A percentile compares a stretch with the other conserved stretches of the same genome.
These are phyloP conservation scores for Ammodramus savannarum DNA, from an alignment of 2,113 vertebrate genomes.

Conservation along the genomic window DNA sequence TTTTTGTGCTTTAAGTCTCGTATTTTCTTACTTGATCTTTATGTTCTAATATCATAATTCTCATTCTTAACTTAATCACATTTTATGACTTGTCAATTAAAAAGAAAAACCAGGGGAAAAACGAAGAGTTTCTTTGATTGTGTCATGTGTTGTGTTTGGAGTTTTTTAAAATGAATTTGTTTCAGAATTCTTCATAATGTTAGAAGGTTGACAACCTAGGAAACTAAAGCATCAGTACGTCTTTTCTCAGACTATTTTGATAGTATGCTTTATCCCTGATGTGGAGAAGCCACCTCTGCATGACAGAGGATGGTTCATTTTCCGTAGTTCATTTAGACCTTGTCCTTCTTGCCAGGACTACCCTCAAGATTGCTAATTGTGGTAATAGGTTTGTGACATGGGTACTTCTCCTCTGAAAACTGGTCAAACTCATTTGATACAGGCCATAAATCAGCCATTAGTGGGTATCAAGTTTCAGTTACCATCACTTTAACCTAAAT, in stretches of 20 bases:
- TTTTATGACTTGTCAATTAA: neutral
- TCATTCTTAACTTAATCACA: neutral
- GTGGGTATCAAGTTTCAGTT: neutral
- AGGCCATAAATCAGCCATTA: neutral
- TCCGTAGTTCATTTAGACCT: neutral
- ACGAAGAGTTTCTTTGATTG: neutral
- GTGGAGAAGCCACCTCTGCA: neutral
- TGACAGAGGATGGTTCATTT: constrained; percentile 24
- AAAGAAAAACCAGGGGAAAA: neutral
- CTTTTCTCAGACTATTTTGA: neutral
- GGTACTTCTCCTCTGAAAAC: constrained; percentile 1
- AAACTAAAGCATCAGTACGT: neutral
- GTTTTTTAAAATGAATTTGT: neutral
- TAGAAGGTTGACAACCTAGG: neutral
- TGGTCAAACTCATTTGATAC: neutral
- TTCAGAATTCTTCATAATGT: neutral
- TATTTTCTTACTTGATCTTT: neutral
- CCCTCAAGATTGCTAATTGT: constrained; percentile 17
- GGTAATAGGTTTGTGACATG: neutral
- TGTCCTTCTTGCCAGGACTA: constrained; percentile 19
- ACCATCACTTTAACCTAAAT: neutral
- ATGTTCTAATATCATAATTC: neutral
- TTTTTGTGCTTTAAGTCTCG: neutral
- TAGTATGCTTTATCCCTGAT: neutral
- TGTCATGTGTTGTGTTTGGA: neutral